phyloP scores from a whole-genome alignment of 2,113 vertebrate genomes.

The Passer domesticus region DNA sequence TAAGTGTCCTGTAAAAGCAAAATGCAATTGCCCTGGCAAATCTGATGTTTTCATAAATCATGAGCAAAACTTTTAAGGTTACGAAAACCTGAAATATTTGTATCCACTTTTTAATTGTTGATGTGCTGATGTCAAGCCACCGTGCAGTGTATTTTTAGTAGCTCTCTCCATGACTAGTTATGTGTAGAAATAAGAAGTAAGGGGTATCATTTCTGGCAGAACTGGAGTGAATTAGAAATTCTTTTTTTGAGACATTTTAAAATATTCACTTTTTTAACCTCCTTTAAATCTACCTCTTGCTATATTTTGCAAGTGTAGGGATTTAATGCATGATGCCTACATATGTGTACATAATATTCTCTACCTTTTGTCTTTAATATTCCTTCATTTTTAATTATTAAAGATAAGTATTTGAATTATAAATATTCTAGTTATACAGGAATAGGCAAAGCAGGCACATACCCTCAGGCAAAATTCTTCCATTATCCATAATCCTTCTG shows the following conservation, averaged over 20 bases:
- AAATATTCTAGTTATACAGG: constrained; percentile 99
- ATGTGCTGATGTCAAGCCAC: constrained; percentile 75
- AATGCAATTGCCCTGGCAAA: constrained; percentile 64
- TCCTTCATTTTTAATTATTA: constrained; percentile 99
- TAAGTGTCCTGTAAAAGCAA: constrained; percentile 66
- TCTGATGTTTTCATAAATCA: constrained; percentile 65
- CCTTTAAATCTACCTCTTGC: constrained; percentile 80
- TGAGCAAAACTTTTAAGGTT: constrained; percentile 59
- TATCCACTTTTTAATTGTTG: constrained; percentile 80
- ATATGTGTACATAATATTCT: constrained; percentile 89
- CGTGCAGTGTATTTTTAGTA: constrained; percentile 77
- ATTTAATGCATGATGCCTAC: constrained; percentile 83
- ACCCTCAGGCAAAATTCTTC: constrained; percentile 98
- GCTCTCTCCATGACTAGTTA: constrained; percentile 65
- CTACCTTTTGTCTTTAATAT: constrained; percentile 97
- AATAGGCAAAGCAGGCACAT: constrained; percentile 99
- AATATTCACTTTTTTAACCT: constrained; percentile 80
- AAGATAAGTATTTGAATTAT: constrained; percentile 99
- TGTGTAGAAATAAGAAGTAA: constrained; percentile 74
- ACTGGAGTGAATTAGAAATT: constrained; percentile 82
- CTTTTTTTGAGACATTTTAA: constrained; percentile 75
- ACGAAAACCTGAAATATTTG: constrained; percentile 75
- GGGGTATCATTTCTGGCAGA: constrained; percentile 76
- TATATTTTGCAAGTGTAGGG: constrained; percentile 85
- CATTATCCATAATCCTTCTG: constrained; percentile 99